Base-by-base conservation (phyloP, 2,888 invertebrate species). In the Melangyna quadrimaculata region DNA sequence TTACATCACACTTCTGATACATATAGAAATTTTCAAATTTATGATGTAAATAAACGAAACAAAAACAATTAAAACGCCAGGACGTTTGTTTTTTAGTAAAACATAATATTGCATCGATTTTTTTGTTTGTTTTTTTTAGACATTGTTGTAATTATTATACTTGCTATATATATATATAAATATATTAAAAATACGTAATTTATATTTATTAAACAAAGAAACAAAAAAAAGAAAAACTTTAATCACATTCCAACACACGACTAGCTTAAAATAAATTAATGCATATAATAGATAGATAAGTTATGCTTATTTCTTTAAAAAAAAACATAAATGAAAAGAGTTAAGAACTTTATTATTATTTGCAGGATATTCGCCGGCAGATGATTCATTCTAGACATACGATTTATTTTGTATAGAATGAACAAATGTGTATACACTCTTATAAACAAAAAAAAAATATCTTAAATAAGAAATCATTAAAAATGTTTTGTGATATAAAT, bases 401-500 rank as follows among this genome's bases (percentile, higher is more conserved):
- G 14, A 35, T 10, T 35, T 19, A 1, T 19, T 29, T 32, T 35
- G 12, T 35, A 19, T 19, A 32, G 19, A 63, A 43, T 43, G 24
- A 45, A 57, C 37, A 81, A 65, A 72, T 74, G 55, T 84, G 59
- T 79, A 87, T 40, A 61, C 37, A 40, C 57, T 22, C 29, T 55
- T 29, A 29, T 19, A 53, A 75, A 53, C 19, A 59, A 79, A 51
- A 73, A 73, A 74, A 65, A 72, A 14, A 65, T 48, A 35, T 51
- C 67, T 67, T 67, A 51, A 24, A 51, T 67, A 67, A 59, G 48
- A 77, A 87, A 87, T 78, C 74, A 82, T 87, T 80, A 80, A 87
- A 81, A 84, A 87, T 84, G 81, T 87, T 88, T 88, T 87, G 88
- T 88, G 88, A 88, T 88, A 88, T 88, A 87, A 87, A 87, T 88